A percentile compares a stretch with the other conserved stretches of the same genome.
These are phyloP conservation scores for Amphiprion percula DNA, from an alignment of 2,113 vertebrate species.

Conservation along the genomic window DNA sequence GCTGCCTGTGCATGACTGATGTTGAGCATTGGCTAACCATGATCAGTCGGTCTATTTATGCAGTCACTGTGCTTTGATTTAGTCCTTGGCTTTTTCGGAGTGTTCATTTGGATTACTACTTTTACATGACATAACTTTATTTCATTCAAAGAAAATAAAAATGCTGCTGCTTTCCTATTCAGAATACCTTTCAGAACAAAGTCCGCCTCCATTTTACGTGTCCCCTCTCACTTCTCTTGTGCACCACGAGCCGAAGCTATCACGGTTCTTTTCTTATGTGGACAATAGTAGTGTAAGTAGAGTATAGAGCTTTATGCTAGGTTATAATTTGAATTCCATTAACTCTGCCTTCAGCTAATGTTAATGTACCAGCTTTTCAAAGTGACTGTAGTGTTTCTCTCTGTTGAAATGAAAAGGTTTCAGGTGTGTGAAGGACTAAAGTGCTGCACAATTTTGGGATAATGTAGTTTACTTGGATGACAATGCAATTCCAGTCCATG, in stretches of 20 bases:
- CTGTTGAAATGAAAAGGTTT: background rate
- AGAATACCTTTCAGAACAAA: conserved; percentile 54
- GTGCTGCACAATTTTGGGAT: background rate
- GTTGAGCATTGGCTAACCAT: conserved; percentile 42
- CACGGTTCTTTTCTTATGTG: background rate
- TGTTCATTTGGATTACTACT: conserved; percentile 42
- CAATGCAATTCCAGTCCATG: background rate
- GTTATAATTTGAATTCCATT: background rate
- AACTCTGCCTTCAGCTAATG: background rate
- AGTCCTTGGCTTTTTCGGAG: conserved; percentile 19
- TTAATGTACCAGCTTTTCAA: background rate
- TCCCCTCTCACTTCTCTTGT: background rate
- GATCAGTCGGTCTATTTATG: conserved; percentile 41
- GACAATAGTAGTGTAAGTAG: background rate
- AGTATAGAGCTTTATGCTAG: background rate
- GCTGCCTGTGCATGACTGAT: conserved; percentile 36
- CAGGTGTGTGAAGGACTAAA: background rate
- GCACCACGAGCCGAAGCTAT: conserved; percentile 6
- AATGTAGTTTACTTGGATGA: background rate
- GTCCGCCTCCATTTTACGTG: conserved; percentile 34
- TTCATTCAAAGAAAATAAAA: conserved; percentile 26
- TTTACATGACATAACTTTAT: conserved; percentile 32
- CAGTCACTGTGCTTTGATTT: conserved; percentile 45
- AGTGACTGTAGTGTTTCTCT: background rate
- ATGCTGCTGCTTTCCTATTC: conserved; percentile 31